phyloP scores from a whole-genome alignment of 2,113 vertebrate genomes.

The Gnathonemus longibarbis region DNA sequence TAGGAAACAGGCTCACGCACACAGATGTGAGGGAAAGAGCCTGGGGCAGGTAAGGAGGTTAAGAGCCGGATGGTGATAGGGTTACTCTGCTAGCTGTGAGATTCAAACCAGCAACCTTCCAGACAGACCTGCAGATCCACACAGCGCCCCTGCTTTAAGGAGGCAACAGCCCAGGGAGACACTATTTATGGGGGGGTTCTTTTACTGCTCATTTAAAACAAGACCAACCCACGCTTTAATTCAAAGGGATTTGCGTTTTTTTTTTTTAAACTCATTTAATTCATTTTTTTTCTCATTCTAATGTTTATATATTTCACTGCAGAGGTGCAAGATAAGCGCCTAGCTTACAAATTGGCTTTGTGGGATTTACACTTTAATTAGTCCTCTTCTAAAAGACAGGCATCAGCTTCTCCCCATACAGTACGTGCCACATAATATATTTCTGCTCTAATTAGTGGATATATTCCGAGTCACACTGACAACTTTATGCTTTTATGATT shows the following conservation, averaged over 20 bases:
- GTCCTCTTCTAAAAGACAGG: neutral
- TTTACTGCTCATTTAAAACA: neutral
- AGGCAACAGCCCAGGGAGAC: neutral
- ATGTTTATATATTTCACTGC: neutral
- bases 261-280: neutral
- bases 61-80: neutral
- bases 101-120: neutral
- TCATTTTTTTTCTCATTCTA: neutral
- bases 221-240: neutral
- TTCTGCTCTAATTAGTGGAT: neutral
- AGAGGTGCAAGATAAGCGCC: neutral
- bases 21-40: neutral
- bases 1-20: neutral
- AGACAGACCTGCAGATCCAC: neutral
- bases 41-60: neutral
- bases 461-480: neutral
- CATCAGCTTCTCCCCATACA: neutral
- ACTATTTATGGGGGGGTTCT: neutral
- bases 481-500: neutral
- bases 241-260: neutral
- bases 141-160: neutral
- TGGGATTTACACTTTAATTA: neutral
- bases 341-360: neutral
- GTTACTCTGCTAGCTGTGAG: neutral
- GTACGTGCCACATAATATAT: neutral